Conservation (phyloP, 2,888 invertebrate genomes). For the Tortricodes alternella region DNA sequence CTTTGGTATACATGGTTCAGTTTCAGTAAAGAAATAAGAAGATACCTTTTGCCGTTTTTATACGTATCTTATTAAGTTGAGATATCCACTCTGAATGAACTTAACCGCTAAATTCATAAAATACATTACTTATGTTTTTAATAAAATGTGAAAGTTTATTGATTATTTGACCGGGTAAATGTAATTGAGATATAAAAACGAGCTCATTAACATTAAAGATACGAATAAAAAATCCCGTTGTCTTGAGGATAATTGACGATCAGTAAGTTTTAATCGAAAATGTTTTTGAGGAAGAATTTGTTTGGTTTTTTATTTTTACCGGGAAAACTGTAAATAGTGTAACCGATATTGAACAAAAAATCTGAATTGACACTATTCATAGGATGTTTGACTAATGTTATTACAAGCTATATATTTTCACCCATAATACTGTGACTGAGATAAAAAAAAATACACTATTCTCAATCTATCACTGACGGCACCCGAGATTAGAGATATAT, state of each 20-base stretch:
- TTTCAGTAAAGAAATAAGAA: too few relatives aligned
- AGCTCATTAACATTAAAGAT: background rate
- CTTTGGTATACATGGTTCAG: too few relatives aligned
- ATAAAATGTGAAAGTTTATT: conserved; percentile 24
- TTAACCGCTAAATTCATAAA: background rate
- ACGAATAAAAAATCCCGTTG: conserved; percentile 15
- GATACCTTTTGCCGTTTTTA: too few relatives aligned
- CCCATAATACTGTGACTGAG: too few relatives aligned
- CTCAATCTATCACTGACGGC: background rate
- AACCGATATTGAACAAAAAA: too few relatives aligned
- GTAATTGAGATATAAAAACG: conserved; percentile 21
- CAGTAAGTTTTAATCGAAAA: background rate
- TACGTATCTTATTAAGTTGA: background rate
- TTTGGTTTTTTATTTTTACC: background rate
- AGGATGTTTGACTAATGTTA: too few relatives aligned
- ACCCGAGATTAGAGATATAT: background rate
- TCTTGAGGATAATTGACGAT: background rate
- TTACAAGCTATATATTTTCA: too few relatives aligned
- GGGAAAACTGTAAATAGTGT: background rate
- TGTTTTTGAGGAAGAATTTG: background rate
- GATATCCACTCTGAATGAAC: background rate
- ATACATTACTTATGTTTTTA: conserved; percentile 11
- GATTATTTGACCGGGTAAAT: conserved; percentile 12
- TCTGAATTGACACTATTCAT: too few relatives aligned
- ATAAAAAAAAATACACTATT: background rate